A percentile compares a stretch with the other conserved stretches of the same genome.
Evolutionary conservation across 2,797 vertebrate genomes (phyloP).

Genomic region (Pitangus sulphuratus): DNA sequence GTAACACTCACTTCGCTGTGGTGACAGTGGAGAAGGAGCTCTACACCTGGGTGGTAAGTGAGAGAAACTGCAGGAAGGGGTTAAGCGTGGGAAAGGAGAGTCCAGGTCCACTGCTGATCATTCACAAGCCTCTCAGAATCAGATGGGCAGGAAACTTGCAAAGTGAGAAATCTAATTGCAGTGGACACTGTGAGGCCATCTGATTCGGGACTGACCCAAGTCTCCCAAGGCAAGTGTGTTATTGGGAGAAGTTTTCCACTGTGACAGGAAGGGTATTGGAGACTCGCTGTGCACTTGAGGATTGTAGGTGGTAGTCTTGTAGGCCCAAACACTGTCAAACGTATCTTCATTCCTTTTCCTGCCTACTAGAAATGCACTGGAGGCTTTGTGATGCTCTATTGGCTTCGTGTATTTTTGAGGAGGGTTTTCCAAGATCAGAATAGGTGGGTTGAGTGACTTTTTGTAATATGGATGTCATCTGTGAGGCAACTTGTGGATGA

Average conservation of each 20-base stretch:
- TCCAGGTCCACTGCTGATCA: neutral
- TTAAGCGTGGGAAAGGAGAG: neutral
- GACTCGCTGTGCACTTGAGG: neutral
- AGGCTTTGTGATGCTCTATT: neutral
- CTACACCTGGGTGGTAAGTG: conserved; percentile 98
- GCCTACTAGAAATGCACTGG: neutral
- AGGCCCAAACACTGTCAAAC: neutral
- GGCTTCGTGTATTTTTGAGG: neutral
- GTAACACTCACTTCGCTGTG: conserved; percentile 98
- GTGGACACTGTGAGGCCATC: neutral
- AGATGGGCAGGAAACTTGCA: neutral
- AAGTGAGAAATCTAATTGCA: neutral
- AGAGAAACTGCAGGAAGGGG: neutral
- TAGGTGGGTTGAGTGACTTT: neutral
- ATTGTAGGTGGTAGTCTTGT: neutral
- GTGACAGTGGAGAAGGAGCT: conserved; percentile 99
- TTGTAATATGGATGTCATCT: neutral
- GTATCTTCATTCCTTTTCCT: neutral
- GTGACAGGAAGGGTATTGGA: neutral
- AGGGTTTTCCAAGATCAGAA: neutral
- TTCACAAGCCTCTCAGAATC: neutral
- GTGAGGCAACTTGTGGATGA: neutral
- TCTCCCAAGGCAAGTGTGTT: neutral
- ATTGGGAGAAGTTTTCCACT: neutral
- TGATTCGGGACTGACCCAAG: neutral